Evolutionary conservation across 2,113 vertebrate species (phyloP).

Genomic region (Semnornis frantzii): DNA sequence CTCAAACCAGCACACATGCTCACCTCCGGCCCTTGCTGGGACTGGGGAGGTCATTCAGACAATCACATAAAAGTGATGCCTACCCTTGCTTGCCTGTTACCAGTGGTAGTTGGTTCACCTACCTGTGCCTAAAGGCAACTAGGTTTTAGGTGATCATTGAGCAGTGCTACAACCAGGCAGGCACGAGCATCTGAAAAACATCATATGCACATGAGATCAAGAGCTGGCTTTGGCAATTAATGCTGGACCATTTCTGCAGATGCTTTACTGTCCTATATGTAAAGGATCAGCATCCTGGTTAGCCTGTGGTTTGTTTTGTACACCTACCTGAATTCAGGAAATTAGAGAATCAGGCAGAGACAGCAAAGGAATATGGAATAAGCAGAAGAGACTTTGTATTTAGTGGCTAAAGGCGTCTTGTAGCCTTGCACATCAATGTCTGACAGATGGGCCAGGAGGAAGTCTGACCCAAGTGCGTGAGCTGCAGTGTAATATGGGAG

Average conservation of each 20-base stretch:
- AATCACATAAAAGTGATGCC: not conserved
- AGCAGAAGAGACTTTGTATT: not conserved
- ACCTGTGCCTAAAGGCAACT: not conserved
- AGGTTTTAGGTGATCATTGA: not conserved
- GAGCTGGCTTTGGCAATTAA: not conserved
- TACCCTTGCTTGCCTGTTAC: not conserved
- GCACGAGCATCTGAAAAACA: not conserved
- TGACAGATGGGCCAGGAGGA: not conserved
- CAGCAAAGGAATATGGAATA: not conserved
- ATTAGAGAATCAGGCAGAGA: not conserved
- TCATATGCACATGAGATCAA: not conserved
- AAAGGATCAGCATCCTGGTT: not conserved
- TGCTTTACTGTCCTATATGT: not conserved
- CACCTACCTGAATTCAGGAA: not conserved
- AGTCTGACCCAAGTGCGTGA: not conserved
- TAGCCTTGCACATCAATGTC: fast-evolving
- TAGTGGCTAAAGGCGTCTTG: not conserved
- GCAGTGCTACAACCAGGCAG: not conserved
- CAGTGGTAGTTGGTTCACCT: not conserved
- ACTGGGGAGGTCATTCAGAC: not conserved
- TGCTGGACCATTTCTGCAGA: not conserved
- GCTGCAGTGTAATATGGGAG: not conserved
- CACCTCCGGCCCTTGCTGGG: not conserved
- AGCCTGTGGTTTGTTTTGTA: not conserved
- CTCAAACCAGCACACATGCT: no score